Base-by-base conservation (phyloP, 2,888 invertebrate genomes). In the Chrysolina americana region DNA sequence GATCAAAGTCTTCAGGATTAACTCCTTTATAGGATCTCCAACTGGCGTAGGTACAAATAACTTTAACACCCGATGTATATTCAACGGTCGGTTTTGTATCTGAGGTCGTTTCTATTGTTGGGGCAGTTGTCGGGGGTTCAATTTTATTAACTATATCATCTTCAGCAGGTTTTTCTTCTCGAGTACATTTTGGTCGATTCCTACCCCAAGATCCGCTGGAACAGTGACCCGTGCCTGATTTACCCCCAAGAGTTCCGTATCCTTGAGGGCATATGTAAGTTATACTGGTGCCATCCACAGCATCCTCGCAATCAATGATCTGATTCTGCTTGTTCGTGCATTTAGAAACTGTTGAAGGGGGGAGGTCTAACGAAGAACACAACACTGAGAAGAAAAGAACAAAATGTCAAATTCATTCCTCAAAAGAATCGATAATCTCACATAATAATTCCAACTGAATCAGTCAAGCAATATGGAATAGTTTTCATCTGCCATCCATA, bases 1-100 rank as follows among this genome's bases (percentile, higher is more conserved):
- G 78, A 48, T 82, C 76, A 15, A 83, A 76, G 65, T 81, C 76
- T 65, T 80, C 77, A 0, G 83, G 80, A 11, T 72, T 73, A 10
- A 80, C 68, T 10, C 78, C 79, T 11, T 76, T 75, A 47, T 76
- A 77, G 1, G 80, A 77, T 11, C 74, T 76, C 82, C 82, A 83
- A 56, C 82, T 83, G 9, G 78, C 80, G 69, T 83, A 83, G 28
- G 81, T 81, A 65, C 83, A 83, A 41, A 83, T 71, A 0, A 83
- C 78, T 68, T 82, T 82, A 6, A 47, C 48, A 19, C 62, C 70
- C 13, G 53, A 53, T 11, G 68, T 68, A 13, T 68, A 36, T 41
- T 53, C 41, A 41, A 66, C 28, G 11, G 50, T 36, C 6, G 63
- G 48, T 8, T 3, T 23, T 15, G n/a, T 2, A 6, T 19, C 4